Conservation (phyloP, 2,797 vertebrate species). For the Neosalanx taihuensis region DNA sequence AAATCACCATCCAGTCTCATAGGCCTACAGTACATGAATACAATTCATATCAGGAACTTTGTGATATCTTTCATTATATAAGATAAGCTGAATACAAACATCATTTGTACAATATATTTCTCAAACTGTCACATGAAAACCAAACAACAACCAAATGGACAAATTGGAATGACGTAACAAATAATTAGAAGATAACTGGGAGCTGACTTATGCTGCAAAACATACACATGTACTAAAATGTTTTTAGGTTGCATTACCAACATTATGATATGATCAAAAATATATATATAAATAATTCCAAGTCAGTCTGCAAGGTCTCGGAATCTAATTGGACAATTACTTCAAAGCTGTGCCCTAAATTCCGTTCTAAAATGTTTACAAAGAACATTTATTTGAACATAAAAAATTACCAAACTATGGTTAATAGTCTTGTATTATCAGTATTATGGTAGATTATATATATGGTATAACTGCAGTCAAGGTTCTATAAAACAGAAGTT, state of each 20-base stretch:
- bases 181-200: too few species aligned
- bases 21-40: not conserved
- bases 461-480: not conserved
- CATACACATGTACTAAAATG: not conserved
- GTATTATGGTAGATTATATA: too few species aligned
- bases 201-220: not conserved
- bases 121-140: not conserved
- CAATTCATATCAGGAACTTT: conserved; percentile 7
- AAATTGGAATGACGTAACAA: not conserved
- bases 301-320: not conserved
- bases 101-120: conserved; percentile 3
- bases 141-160: not conserved
- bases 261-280: not conserved
- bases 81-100: not conserved
- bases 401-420: conserved; percentile 1
- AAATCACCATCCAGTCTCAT: conserved; percentile 7
- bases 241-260: not conserved
- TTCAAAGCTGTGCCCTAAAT: too few species aligned
- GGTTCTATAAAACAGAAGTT: not conserved
- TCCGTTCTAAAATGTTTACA: not conserved
- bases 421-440: not conserved
- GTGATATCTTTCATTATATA: not conserved
- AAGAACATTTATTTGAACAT: not conserved
- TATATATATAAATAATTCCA: not conserved
- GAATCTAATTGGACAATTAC: too few species aligned